Conservation (phyloP, 2,888 invertebrate genomes). For the Papilio elwesi region DNA sequence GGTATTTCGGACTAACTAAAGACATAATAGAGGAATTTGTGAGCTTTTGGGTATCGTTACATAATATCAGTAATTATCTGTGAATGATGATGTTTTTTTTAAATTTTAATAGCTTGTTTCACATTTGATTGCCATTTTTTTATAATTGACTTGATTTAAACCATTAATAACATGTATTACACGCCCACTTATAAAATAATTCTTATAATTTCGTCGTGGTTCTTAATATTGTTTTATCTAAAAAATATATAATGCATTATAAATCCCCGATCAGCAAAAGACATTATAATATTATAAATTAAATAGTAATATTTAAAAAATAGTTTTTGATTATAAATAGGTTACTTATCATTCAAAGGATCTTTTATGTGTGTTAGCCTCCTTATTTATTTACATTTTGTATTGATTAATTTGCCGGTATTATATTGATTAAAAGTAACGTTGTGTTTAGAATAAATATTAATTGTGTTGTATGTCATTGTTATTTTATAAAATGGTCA, state of each 20-base stretch:
- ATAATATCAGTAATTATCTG: conserved; percentile 57
- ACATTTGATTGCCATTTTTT: conserved; percentile 32
- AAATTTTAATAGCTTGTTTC: conserved; percentile 47
- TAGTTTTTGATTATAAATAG: conserved; percentile 28
- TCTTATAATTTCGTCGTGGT: no score
- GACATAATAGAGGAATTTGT: conserved; percentile 41
- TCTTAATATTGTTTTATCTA: no score
- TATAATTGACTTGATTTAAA: conserved; percentile 6
- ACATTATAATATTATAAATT: no score
- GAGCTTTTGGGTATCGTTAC: conserved; percentile 51
- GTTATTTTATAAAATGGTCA: no score
- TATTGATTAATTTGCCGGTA: no score
- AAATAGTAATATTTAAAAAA: conserved; percentile 24
- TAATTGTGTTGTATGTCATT: no score
- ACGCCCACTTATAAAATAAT: not conserved
- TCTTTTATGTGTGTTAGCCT: no score
- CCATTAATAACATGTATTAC: not conserved
- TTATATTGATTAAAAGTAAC: no score
- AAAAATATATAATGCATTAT: no score
- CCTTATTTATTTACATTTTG: no score
- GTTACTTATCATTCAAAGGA: not conserved
- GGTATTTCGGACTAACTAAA: conserved; percentile 44
- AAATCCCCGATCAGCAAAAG: no score
- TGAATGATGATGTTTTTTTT: conserved; percentile 55
- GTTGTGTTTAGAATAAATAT: no score